Evolutionary conservation across 2,888 invertebrate genomes (phyloP).

Genomic region (Neocrepidodera transversa): DNA sequence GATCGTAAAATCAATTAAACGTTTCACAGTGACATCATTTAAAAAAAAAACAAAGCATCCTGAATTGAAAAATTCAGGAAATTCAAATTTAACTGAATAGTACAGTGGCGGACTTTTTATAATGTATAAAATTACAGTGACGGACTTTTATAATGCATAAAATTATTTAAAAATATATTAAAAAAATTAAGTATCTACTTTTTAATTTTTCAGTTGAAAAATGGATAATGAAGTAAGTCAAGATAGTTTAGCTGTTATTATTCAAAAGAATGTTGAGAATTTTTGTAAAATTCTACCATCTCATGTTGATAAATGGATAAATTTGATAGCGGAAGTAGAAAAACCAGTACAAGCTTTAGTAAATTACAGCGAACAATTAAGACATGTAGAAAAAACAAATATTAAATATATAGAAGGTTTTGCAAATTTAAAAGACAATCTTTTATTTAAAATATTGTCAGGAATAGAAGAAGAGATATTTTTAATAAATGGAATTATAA

Average conservation of each 20-base stretch:
- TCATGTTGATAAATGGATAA: constrained; percentile 62
- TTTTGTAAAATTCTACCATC: constrained; percentile 64
- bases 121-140: no score
- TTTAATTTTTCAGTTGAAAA: no score
- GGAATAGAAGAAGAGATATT: constrained; percentile 62
- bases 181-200: no score
- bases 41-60: no score
- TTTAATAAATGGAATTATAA: constrained; percentile 51
- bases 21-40: no score
- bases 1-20: no score
- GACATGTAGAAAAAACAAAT: constrained; percentile 61
- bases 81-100: no score
- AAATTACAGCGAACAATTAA: constrained; percentile 64
- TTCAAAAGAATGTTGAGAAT: constrained; percentile 63
- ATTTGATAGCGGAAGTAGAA: constrained; percentile 63
- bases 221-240: not conserved
- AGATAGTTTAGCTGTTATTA: not conserved
- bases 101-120: no score
- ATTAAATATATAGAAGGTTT: constrained; percentile 61
- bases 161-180: no score
- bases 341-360: constrained; percentile 63
- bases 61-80: no score
- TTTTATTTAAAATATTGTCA: constrained; percentile 59
- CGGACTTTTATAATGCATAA: no score
- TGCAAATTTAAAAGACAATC: constrained; percentile 58